Evolutionary conservation across 1,140 invertebrate genomes (phyloP).

Genomic region (Macrobrachium rosenbergii): DNA sequence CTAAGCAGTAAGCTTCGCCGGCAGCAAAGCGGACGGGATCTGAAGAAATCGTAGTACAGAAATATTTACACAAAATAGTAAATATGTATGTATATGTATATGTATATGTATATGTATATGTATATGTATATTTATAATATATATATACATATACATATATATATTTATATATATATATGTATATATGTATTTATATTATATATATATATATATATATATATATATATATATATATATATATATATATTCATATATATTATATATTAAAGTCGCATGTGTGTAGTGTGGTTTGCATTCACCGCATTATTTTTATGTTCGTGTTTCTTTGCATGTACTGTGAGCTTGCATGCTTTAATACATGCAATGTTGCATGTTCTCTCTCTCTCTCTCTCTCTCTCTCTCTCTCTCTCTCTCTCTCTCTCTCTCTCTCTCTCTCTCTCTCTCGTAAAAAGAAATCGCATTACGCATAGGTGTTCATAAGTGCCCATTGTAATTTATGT

Average conservation of each 20-base stretch:
- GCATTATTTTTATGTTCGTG: neutral
- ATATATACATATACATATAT: neutral
- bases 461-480: neutral
- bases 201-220: neutral
- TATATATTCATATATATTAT: neutral
- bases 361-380: neutral
- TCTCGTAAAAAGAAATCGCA: neutral
- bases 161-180: neutral
- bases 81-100: neutral
- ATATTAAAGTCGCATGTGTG: neutral
- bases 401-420: slow-evolving; percentile 25
- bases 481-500: neutral
- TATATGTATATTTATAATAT: neutral
- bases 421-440: neutral
- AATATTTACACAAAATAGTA: too few relatives aligned
- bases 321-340: neutral
- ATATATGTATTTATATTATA: neutral
- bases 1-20: too few relatives aligned
- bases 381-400: slow-evolving; percentile 18
- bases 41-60: too few relatives aligned
- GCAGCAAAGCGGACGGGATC: too few relatives aligned
- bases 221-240: neutral
- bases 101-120: neutral
- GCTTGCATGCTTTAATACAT: too few relatives aligned
- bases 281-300: neutral